Evolutionary conservation across 53 echinoderm and acorn worm genomes (phyloP), one percentile per base, ranked within the genome.

Genomic region (Holothuria leucospilota): DNA sequence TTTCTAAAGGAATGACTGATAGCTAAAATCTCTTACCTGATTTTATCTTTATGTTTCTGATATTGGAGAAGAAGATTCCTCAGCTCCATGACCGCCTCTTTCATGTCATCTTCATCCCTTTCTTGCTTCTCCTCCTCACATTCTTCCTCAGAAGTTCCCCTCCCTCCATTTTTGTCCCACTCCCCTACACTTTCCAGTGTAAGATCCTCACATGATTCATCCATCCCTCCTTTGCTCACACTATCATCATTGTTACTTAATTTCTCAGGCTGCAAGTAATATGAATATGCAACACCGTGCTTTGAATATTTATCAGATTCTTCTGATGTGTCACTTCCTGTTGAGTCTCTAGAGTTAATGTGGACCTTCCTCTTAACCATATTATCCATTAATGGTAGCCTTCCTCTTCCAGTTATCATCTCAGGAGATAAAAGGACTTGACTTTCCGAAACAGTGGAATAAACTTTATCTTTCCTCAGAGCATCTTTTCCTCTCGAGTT

Each of bases 41-140:
- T 42, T 93, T 81, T 83, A 13, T 87, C 60, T 60, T 90, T 90
- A 9, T 52, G 21, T 38, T 63, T 38, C 46, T 93, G 90, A 70
- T 93, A 89, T 46, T 81, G 72, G 39, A 87, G 24, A 16, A 93
- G 60, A 62, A 84, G 80, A 39, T 84, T 68, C 46, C 86, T 90
- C 29, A 89, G 82, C 20, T 82, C 59, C 42, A 86, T 49, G 40
- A 92, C 4, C 24, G 49, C 66, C 73, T 89, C 84, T 42, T 86
- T 71, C 27, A 79, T 82, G 6, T 86, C 64, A 29, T 83, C 91
- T 56, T 63, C 39, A 53, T 69, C 81, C 27, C 20, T 63, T 20
- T 23, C 53, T 13, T 16, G 14, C 20, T 26, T n/a, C 21, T n/a
- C 24, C 13, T 25, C 56, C 1, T 56, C 18, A 3, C 53, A 42